Evolutionary conservation across 2,797 vertebrate species (phyloP).

Genomic region (Sylvia borin): DNA sequence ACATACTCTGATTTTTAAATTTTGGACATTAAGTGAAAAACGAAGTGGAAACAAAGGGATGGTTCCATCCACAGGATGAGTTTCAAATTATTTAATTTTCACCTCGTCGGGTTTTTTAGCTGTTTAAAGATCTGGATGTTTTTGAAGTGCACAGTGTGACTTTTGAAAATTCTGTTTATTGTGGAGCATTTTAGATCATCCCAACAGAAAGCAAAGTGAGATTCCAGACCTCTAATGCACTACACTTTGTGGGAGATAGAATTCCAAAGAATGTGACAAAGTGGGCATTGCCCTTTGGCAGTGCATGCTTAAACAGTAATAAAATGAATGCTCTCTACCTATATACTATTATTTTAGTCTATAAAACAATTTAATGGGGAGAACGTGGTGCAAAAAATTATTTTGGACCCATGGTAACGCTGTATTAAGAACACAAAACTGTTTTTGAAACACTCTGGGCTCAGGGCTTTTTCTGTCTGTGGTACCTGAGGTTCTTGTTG

Average conservation of each 20-base stretch:
- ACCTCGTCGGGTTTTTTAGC: neutral
- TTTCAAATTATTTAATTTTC: neutral
- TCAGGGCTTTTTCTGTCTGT: neutral
- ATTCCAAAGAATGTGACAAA: neutral
- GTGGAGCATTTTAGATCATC: neutral
- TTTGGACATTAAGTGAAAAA: neutral
- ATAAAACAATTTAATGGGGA: neutral
- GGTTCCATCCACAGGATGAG: neutral
- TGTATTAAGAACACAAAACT: neutral
- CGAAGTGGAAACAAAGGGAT: neutral
- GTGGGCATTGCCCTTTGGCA: neutral
- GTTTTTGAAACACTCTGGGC: neutral
- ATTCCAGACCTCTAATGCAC: neutral
- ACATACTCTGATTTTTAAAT: accelerated
- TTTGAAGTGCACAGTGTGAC: neutral
- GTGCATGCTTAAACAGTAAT: neutral
- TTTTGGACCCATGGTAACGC: neutral
- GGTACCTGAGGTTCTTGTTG: neutral
- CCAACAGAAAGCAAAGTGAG: neutral
- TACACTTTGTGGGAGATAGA: accelerated
- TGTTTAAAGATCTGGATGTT: neutral
- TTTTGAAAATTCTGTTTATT: neutral
- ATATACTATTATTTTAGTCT: neutral
- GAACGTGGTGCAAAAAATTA: neutral
- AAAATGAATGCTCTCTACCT: neutral